Evolutionary conservation across 2,888 invertebrate species (phyloP).

Genomic region (Galeruca laticollis): DNA sequence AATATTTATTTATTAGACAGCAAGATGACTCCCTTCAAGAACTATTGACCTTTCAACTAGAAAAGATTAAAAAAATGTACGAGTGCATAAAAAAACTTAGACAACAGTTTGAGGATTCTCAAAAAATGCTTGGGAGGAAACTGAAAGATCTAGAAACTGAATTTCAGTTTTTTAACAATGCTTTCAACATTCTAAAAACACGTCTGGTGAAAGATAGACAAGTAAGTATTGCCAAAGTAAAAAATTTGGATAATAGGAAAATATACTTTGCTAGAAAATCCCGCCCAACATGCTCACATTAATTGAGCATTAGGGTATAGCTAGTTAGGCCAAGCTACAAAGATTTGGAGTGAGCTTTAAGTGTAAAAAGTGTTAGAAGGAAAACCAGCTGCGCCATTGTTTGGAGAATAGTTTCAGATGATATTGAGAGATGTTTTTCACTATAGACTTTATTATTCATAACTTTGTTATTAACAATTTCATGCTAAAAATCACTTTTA

Average conservation of each 20-base stretch:
- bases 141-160: constrained; percentile 55
- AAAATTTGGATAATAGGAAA: background rate
- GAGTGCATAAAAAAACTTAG: constrained; percentile 55
- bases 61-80: constrained; percentile 51
- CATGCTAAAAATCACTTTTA: too few relatives aligned
- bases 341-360: too few relatives aligned
- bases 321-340: too few relatives aligned
- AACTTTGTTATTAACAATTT: too few relatives aligned
- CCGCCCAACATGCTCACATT: background rate
- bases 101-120: constrained; percentile 47
- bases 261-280: background rate
- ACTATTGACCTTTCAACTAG: constrained; percentile 51
- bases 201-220: constrained; percentile 69
- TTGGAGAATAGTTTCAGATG: too few relatives aligned
- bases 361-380: too few relatives aligned
- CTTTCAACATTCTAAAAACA: constrained; percentile 66
- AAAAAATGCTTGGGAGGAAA: constrained; percentile 47
- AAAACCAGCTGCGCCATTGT: too few relatives aligned
- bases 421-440: too few relatives aligned
- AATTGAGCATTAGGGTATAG: too few relatives aligned
- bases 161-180: constrained; percentile 62
- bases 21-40: constrained; percentile 57
- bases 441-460: too few relatives aligned
- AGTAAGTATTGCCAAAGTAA: background rate
- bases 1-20: constrained; percentile 34